phyloP scores from a whole-genome alignment of 2,797 vertebrate genomes.

The Parauchenoglanis punctatus region DNA sequence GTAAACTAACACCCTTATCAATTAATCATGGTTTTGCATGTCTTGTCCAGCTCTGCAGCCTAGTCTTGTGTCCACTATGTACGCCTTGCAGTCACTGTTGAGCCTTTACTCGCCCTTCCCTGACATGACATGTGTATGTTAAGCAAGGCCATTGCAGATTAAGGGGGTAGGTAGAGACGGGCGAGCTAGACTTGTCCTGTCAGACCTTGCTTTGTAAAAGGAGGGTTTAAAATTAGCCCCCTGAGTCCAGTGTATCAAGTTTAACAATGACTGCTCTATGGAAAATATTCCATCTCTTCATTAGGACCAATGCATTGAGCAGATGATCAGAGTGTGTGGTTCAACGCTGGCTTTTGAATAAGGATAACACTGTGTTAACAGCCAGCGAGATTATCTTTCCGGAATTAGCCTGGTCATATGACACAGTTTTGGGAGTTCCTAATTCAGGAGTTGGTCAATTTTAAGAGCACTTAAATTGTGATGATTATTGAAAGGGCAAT shows the following conservation, averaged over 20 bases:
- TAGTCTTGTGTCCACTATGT: constrained; percentile 60
- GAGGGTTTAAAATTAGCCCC: constrained; percentile 60
- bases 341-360: constrained; percentile 35
- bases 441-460: constrained; percentile 3
- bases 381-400: constrained; percentile 29
- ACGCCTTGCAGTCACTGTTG: constrained; percentile 61
- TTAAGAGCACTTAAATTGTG: background rate
- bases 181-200: constrained; percentile 31
- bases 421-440: constrained; percentile 27
- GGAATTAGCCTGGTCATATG: constrained; percentile 33
- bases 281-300: constrained; percentile 57
- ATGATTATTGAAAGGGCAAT: constrained; percentile 19
- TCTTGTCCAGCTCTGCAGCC: constrained; percentile 64
- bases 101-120: constrained; percentile 48
- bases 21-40: constrained; percentile 79
- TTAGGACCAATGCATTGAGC: constrained; percentile 49
- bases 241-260: constrained; percentile 49
- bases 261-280: constrained; percentile 55
- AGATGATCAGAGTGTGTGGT: constrained; percentile 38
- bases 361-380: constrained; percentile 34
- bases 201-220: constrained; percentile 48
- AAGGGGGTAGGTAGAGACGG: constrained; percentile 28
- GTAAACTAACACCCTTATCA: constrained; percentile 79
- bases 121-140: constrained; percentile 25
- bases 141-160: constrained; percentile 46